Evolutionary conservation across 1,140 invertebrate genomes (phyloP).

Genomic region (Drosophila bifasciata): DNA sequence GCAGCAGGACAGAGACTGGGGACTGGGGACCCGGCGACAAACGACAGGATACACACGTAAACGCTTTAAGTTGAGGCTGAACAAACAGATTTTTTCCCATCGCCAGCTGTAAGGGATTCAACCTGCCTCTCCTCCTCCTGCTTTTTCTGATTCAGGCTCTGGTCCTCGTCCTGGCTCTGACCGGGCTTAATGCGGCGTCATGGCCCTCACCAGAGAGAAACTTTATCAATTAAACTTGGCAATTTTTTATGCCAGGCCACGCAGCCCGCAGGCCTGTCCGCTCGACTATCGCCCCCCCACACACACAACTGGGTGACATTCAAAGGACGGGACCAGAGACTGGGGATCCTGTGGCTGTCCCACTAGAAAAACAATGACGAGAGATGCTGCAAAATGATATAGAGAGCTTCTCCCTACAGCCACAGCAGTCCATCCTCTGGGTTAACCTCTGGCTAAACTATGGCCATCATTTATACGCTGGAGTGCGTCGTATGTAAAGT

Average conservation of each 20-base stretch:
- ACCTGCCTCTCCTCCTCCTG: not conserved
- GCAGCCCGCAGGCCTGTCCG: conserved; percentile 60
- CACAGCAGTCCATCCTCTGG: conserved; percentile 7
- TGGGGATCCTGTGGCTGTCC: not conserved
- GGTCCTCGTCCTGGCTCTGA: not conserved
- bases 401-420: conserved; percentile 4
- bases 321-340: too few relatives aligned
- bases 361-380: conserved; percentile 47
- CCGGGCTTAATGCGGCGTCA: conserved; percentile 74
- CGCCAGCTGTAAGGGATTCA: conserved; percentile 33
- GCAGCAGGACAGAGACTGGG: conserved; percentile 28
- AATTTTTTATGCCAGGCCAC: conserved; percentile 66
- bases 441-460: conserved; percentile 42
- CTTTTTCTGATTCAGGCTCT: not conserved
- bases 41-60: conserved; percentile 61
- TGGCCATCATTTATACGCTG: conserved; percentile 38
- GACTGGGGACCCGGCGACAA: not conserved
- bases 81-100: conserved; percentile 72
- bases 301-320: conserved; percentile 27
- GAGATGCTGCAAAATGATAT: conserved; percentile 48
- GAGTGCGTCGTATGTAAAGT: conserved; percentile 22
- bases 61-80: conserved; percentile 75
- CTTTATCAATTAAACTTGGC: conserved; percentile 81
- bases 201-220: conserved; percentile 71
- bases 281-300: conserved; percentile 28